Percentiles rank a stretch among this genome's conserved stretches.
These are phyloP conservation scores for Troides aeacus DNA, from an alignment of 2,888 invertebrate genomes.

Conservation along the genomic window DNA sequence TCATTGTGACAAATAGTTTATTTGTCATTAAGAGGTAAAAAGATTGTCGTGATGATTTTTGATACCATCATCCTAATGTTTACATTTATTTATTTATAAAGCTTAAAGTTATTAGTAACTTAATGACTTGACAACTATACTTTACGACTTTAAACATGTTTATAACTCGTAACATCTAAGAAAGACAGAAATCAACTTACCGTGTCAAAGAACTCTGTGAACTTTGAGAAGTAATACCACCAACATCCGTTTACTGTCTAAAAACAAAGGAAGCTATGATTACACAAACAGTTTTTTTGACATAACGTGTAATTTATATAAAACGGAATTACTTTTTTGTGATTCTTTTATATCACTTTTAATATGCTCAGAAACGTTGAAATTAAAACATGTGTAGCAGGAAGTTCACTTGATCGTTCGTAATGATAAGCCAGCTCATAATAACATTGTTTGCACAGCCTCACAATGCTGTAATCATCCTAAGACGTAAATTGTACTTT, in stretches of 20 bases:
- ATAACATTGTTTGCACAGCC: not conserved
- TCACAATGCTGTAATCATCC: not conserved
- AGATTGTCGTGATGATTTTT: too few species aligned
- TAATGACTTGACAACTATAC: too few species aligned
- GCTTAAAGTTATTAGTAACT: too few species aligned
- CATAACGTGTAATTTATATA: not conserved
- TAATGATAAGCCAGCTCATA: not conserved
- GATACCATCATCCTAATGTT: too few species aligned
- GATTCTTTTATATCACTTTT: not conserved
- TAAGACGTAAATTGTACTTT: not conserved
- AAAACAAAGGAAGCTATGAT: conserved; percentile 21
- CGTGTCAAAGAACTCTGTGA: conserved; percentile 96
- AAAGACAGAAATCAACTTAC: conserved; percentile 60
- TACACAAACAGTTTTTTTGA: not conserved
- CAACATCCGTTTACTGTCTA: conserved; percentile 92
- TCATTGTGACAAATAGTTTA: too few species aligned
- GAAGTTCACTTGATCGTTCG: not conserved
- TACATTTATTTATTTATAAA: too few species aligned
- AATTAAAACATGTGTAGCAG: not conserved
- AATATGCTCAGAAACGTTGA: not conserved
- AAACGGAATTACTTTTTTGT: not conserved
- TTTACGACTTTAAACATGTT: not conserved
- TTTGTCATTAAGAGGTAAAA: too few species aligned
- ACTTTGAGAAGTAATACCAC: conserved; percentile 97
- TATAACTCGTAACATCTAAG: not conserved